Evolutionary conservation across 1,140 invertebrate genomes (phyloP).

Genomic region (Drepana arcuata): DNA sequence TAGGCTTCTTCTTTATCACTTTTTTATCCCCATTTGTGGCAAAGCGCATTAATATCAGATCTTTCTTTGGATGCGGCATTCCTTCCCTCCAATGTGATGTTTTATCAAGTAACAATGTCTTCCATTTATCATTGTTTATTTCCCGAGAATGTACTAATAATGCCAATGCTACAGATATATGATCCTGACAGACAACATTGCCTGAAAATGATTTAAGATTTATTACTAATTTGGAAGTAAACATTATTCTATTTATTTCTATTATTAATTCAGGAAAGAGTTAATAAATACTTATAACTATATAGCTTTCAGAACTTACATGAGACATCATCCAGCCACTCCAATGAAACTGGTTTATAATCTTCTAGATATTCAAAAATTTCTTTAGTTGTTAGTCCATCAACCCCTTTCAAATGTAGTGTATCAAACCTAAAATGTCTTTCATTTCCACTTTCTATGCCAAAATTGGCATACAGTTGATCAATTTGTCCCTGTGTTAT

Average conservation of each 20-base stretch:
- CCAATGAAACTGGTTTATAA: slow-evolving; percentile 80
- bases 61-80: slow-evolving; percentile 75
- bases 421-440: slow-evolving; percentile 79
- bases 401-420: slow-evolving; percentile 81
- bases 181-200: slow-evolving; percentile 85
- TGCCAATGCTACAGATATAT: slow-evolving; percentile 79
- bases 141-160: slow-evolving; percentile 69
- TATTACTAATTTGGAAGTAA: too few relatives aligned
- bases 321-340: slow-evolving; percentile 86
- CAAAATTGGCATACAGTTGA: slow-evolving; percentile 78
- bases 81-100: slow-evolving; percentile 83
- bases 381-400: slow-evolving; percentile 83
- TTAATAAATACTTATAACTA: slow-evolving; percentile 4
- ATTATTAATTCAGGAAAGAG: too few relatives aligned
- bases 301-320: too few relatives aligned
- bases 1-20: slow-evolving; percentile 63
- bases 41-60: slow-evolving; percentile 82
- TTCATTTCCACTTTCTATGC: slow-evolving; percentile 74
- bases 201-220: slow-evolving; percentile 72
- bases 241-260: too few relatives aligned
- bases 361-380: slow-evolving; percentile 85
- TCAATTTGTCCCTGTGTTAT: slow-evolving; percentile 74
- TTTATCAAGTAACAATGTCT: slow-evolving; percentile 42
- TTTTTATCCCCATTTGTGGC: slow-evolving; percentile 73
- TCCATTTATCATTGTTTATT: slow-evolving; percentile 55